Evolutionary conservation across 2,113 vertebrate species (phyloP).

Genomic region (Meleagris gallopavo): DNA sequence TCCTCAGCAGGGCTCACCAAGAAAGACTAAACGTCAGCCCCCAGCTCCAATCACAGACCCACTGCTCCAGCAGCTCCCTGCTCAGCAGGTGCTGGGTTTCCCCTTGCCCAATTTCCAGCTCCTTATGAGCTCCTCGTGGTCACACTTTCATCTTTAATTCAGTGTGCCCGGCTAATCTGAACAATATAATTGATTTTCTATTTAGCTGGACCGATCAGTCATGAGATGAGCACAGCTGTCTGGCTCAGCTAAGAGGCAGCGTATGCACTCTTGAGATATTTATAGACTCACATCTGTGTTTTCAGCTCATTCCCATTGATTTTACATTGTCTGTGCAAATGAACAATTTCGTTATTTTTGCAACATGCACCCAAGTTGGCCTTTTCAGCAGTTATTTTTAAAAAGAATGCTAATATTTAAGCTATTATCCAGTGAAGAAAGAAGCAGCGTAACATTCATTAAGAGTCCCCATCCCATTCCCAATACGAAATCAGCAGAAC

Average conservation of each 20-base stretch:
- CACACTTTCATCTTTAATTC: constrained; percentile 11
- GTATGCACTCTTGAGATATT: not conserved
- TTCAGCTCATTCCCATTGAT: constrained; percentile 16
- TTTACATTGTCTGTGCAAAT: constrained; percentile 35
- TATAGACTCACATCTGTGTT: not conserved
- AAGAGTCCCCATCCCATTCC: not conserved
- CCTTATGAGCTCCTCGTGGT: not conserved
- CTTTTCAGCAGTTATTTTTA: not conserved
- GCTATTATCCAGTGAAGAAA: not conserved
- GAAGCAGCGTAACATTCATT: not conserved
- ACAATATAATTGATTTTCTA: constrained; percentile 43
- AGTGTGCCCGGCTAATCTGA: not conserved
- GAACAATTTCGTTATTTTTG: not conserved
- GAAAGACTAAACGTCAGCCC: not conserved
- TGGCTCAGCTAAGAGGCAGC: constrained; percentile 26
- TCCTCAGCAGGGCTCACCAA: accelerated
- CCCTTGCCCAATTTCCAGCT: not conserved
- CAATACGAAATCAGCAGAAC: not conserved
- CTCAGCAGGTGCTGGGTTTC: not conserved
- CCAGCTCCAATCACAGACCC: not conserved
- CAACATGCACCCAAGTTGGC: not conserved
- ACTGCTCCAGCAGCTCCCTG: not conserved
- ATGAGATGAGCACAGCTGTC: not conserved
- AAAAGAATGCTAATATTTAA: constrained; percentile 5
- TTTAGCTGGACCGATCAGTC: not conserved